Evolutionary conservation across 2,888 invertebrate species (phyloP), one percentile per base, ranked within the genome.

Genomic region (Rhimphoctona megacephalus): DNA sequence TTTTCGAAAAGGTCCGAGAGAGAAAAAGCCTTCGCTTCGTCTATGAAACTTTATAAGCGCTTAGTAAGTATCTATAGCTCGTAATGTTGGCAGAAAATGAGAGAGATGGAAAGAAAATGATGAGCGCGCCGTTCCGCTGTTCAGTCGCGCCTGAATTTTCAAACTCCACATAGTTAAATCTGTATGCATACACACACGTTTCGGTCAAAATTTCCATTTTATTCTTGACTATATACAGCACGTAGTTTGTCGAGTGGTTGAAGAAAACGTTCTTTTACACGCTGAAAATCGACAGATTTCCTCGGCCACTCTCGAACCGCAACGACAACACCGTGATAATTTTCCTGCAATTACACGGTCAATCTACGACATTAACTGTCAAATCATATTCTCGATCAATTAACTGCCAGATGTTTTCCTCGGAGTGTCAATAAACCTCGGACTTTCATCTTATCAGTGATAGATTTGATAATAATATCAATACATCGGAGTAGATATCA

Each of bases 271-370:
- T 80, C 61, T 67, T 83, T 81, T 69, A 83, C 86, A 81, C 77
- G 73, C 79, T 78, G 69, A 46, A 61, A 86, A 86, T 84, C 84
- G 76, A 82, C 54, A 54, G 78, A 84, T 79, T 81, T 66, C 49
- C 84, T 86, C 78, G 81, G 81, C 52, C 61, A 57, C 14, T 33
- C 74, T 52, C 57, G 14, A 83, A 81, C 80, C 81, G 77, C 76
- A 83, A 77, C 67, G 81, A 86, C 72, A 49, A 30, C 66, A 81
- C 74, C 78, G 78, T 83, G 52, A 84, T 79, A 54, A 83, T 83
- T 81, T 70, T 57, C 67, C 54, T 33, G 78, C 74, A 83, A 84
- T 86, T 86, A 83, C 81, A 86, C 86, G 86, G 69, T 43, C 76
- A 77, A 11, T 74, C 43, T 36, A 52, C 36, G 33, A 19, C 36